A percentile compares a stretch with the other conserved stretches of the same genome.
These are phyloP conservation scores for Trissolcus brochymenae DNA, from an alignment of 2,888 invertebrate genomes.

Conservation along the genomic window DNA sequence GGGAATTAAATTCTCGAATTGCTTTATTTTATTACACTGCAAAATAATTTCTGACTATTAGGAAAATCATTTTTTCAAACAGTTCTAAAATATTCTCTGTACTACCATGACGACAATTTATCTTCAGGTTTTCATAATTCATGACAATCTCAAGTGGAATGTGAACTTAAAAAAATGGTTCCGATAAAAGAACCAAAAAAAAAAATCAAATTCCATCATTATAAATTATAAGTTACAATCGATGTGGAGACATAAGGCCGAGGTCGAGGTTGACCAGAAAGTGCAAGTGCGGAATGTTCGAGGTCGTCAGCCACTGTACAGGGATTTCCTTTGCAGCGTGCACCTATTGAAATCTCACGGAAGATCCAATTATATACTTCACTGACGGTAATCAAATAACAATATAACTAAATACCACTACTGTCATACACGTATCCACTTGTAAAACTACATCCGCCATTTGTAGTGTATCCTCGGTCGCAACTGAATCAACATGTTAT, in stretches of 20 bases:
- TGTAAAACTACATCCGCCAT: constrained; percentile 15
- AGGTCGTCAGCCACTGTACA: constrained; percentile 37
- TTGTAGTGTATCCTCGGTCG: constrained; percentile 4
- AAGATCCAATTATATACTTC: constrained; percentile 52
- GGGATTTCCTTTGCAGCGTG: constrained; percentile 43
- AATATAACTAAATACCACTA: constrained; percentile 35
- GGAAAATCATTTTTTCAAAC: too few species aligned
- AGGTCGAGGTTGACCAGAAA: constrained; percentile 55
- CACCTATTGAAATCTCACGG: constrained; percentile 47
- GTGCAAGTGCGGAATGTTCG: constrained; percentile 55
- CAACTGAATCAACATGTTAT: not conserved
- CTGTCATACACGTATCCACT: constrained; percentile 29
- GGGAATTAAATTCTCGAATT: not conserved
- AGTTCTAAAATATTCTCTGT: too few species aligned
- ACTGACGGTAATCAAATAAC: constrained; percentile 45
- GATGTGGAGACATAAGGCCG: constrained; percentile 45
- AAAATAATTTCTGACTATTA: too few species aligned
- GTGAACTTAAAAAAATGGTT: not conserved
- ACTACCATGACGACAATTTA: too few species aligned
- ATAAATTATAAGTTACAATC: constrained; percentile 46
- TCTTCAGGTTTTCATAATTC: too few species aligned
- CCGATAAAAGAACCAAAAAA: not conserved
- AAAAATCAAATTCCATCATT: constrained; percentile 21
- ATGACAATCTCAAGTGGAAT: not conserved
- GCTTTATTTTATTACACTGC: not conserved